phyloP scores from a whole-genome alignment of 2,888 invertebrate species.

The Pseudococcus jackbeardsleyi region DNA sequence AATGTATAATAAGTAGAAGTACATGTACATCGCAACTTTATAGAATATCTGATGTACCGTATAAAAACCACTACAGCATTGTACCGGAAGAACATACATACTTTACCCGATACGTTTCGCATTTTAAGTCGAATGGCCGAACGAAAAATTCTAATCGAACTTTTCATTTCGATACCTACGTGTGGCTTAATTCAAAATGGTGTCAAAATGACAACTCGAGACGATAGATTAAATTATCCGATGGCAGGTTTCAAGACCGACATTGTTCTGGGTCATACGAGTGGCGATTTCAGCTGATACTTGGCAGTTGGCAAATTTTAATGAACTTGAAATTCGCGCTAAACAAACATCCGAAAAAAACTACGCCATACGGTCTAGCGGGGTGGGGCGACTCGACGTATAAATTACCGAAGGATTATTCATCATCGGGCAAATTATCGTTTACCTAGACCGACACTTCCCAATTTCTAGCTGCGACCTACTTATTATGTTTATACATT shows the following conservation, averaged over 20 bases:
- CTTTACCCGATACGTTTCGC: slow-evolving; percentile 5
- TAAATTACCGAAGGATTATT: slow-evolving; percentile 14
- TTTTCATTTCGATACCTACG: slow-evolving; percentile 15
- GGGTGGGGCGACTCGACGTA: not conserved
- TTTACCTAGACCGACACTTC: slow-evolving; percentile 45
- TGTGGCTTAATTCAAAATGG: not conserved
- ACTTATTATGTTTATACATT: slow-evolving; percentile 49
- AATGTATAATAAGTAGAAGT: not conserved
- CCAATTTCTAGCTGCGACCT: slow-evolving; percentile 34
- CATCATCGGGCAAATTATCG: slow-evolving; percentile 30
- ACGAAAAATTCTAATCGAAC: slow-evolving; percentile 32
- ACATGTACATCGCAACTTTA: not conserved
- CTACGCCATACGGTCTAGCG: not conserved
- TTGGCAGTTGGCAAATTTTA: slow-evolving; percentile 49
- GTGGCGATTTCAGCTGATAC: not conserved
- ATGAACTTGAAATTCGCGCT: slow-evolving; percentile 51
- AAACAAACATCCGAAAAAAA: slow-evolving; percentile 3
- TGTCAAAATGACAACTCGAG: not conserved
- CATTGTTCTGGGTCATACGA: slow-evolving; percentile 21
- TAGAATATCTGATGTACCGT: not conserved
- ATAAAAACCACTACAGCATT: not conserved
- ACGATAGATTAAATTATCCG: not conserved
- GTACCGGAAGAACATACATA: slow-evolving; percentile 38
- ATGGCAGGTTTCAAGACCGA: not conserved
- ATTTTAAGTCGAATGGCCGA: not conserved